Base-by-base conservation (phyloP, 1,140 invertebrate genomes). In the Bombus haemorrhoidalis region DNA sequence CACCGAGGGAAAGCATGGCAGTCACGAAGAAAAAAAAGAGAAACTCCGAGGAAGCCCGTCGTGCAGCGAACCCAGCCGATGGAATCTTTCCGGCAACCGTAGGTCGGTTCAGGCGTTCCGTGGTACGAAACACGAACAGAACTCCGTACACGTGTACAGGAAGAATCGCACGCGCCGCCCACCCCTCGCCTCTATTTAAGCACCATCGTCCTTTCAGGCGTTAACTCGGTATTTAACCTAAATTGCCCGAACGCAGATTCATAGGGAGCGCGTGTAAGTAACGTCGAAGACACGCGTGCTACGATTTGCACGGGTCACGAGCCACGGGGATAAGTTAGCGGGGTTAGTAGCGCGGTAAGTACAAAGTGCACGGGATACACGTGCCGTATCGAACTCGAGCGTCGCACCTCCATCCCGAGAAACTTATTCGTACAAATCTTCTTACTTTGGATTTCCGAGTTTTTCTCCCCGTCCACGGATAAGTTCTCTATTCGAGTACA, bases 391-490 rank as follows among this genome's bases (percentile, higher is more conserved):
- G 22, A 78, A 82, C 34, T 77, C 39, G 32, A n/a, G 28, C 64
- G 28, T 83, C 74, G 47, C 28, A 12, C 43, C 28, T 43, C 18
- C 64, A 15, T 41, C 39, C n/a, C 37, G 9, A 25, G 2, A 78
- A 84, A 78, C 37, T 78, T 78, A 69, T 69, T 83, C 81, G 15
- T 59, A 71, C 82, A 78, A 84, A 84, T 84, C 82, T 78, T 78
- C 82, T 84, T 84, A 84, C 37, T n/a, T 6, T 5, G 64, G 75
- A 71, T 84, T 68, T n/a, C 18, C n/a, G 59, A 83, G 64, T 78
- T 84, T 78, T 84, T 68, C 22, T 9, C 22, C 41, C 18, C 62
- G 66, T n/a, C 47, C 5, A 37, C 5, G 41, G n/a, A 34, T 47
- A 62, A 25, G 59, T 37, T 41, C 41, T 18, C 69, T n/a, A 6